Evolutionary conservation across 37 sponge, comb jelly and placozoan genomes (phyloP).

Genomic region (Crambe crambe): DNA sequence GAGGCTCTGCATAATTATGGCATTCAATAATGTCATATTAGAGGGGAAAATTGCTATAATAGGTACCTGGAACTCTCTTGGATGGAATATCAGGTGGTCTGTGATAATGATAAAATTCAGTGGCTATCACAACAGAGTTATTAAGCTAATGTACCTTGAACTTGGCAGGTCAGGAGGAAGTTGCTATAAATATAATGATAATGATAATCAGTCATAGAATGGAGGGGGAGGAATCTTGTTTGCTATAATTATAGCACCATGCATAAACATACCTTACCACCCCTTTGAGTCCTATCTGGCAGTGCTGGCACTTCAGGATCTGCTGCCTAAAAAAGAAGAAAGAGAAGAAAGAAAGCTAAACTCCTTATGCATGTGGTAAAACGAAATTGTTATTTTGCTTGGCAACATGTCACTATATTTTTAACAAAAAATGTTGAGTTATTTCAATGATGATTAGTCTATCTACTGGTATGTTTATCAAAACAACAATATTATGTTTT

Average conservation of each 20-base stretch:
- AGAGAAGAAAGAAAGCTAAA: too few relatives aligned
- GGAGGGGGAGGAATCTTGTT: not conserved
- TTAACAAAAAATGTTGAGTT: too few relatives aligned
- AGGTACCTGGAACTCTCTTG: slow-evolving; percentile 25
- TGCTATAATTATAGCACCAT: too few relatives aligned
- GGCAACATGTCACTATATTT: too few relatives aligned
- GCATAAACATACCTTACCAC: too few relatives aligned
- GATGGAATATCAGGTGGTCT: slow-evolving; percentile 24
- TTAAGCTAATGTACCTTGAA: not conserved
- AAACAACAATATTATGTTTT: too few relatives aligned
- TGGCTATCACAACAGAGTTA: not conserved
- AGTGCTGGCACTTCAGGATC: not conserved
- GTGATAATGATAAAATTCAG: not conserved
- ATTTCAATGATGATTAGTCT: too few relatives aligned
- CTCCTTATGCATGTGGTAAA: too few relatives aligned
- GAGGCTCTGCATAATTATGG: slow-evolving; percentile 15
- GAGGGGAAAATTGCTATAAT: not conserved
- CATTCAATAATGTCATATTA: not conserved
- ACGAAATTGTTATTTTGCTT: too few relatives aligned
- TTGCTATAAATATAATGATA: not conserved
- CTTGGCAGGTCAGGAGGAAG: not conserved
- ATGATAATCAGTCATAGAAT: not conserved
- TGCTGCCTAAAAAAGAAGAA: not conserved
- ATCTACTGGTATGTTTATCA: too few relatives aligned
- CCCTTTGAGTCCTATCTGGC: not conserved